Evolutionary conservation across 2,888 invertebrate species (phyloP), one percentile per base, ranked within the genome.

Genomic region (Mesopsocus fuscifrons): DNA sequence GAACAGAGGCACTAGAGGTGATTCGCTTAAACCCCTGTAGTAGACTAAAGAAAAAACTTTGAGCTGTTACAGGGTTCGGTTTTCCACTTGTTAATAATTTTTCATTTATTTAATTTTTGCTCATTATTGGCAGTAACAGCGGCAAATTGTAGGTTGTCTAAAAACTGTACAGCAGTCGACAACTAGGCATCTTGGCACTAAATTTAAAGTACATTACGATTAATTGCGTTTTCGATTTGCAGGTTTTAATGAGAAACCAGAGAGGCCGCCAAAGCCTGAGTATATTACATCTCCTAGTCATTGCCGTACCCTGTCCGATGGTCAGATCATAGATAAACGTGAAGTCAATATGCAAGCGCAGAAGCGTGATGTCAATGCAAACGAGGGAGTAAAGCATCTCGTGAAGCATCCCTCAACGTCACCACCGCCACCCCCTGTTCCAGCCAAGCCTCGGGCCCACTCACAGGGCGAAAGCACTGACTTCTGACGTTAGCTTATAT

Each of bases 201-300:
- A n/a, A n/a, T n/a, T n/a, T n/a, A n/a, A n/a, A n/a, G n/a, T n/a
- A n/a, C n/a, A n/a, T n/a, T n/a, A n/a, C n/a, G n/a, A n/a, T n/a
- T n/a, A n/a, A n/a, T n/a, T n/a, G n/a, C n/a, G n/a, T n/a, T n/a
- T n/a, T n/a, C n/a, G n/a, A n/a, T n/a, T n/a, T n/a, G n/a, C 20
- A 38, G 38, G 38, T 38, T 5, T n/a, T n/a, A n/a, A n/a, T 5
- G 38, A 50, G 9, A 53, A 52, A 43, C 50, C 51, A 15, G 53
- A 53, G 42, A 50, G 49, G 41, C 51, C 52, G 6, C 49, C 50
- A 34, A 53, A 53, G 44, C 51, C 53, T n/a, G 51, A 51, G 32
- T 35, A 43, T 17, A 30, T 50, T 9, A 31, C 47, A 33, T 31
- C 38, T 22, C n/a, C 48, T 46, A 49, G 51, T 35, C 52, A 52